A percentile compares a stretch with the other conserved stretches of the same genome.
These are phyloP conservation scores for Poliocrania exsul DNA, from an alignment of 2,797 vertebrate species.

Conservation along the genomic window DNA sequence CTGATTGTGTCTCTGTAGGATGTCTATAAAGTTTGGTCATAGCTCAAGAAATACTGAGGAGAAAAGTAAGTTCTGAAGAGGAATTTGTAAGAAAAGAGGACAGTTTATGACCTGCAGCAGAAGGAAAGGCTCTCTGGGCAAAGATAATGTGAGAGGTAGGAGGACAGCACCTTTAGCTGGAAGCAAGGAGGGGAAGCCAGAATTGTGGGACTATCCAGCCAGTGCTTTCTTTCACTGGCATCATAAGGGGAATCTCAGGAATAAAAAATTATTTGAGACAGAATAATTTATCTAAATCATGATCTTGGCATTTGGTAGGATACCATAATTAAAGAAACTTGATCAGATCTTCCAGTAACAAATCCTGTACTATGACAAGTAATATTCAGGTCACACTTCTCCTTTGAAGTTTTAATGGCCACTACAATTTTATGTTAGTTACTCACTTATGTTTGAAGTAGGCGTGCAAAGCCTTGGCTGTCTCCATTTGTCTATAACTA, in stretches of 20 bases:
- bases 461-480: conserved; percentile 51
- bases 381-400: conserved; percentile 60
- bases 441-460: conserved; percentile 67
- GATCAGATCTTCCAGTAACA: conserved; percentile 34
- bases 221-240: neutral
- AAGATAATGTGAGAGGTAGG: neutral
- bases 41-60: neutral
- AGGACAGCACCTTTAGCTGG: neutral
- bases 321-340: conserved; percentile 26
- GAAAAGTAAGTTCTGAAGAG: neutral
- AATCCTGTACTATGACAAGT: neutral
- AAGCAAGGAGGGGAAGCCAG: neutral
- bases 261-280: neutral
- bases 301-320: conserved; percentile 4
- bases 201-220: neutral
- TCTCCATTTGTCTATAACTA: conserved; percentile 69
- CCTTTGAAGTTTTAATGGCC: conserved; percentile 73
- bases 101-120: neutral
- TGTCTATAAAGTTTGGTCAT: neutral
- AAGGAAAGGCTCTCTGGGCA: neutral
- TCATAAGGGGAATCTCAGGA: neutral
- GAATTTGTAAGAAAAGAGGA: neutral
- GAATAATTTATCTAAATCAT: neutral
- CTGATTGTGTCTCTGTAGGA: neutral
- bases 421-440: conserved; percentile 66